phyloP scores from a whole-genome alignment of 2,113 vertebrate species.

The Notiomystis cincta region DNA sequence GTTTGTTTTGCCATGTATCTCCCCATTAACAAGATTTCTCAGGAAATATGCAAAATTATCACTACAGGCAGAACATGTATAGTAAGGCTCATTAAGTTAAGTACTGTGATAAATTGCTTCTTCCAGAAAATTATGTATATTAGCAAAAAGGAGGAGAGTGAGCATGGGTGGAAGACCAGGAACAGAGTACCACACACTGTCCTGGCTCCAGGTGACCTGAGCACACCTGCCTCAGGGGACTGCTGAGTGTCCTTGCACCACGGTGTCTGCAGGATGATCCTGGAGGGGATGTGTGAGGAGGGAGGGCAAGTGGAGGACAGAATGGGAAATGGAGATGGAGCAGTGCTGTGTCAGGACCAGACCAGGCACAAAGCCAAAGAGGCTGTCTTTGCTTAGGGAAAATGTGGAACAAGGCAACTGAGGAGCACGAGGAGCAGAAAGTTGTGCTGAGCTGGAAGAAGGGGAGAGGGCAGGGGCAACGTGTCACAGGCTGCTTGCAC shows the following conservation, averaged over 20 bases:
- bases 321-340: neutral
- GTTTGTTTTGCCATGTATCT: slow-evolving; percentile 47
- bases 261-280: neutral
- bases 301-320: neutral
- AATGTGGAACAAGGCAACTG: neutral
- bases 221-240: neutral
- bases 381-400: neutral
- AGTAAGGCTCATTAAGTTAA: slow-evolving; percentile 58
- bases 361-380: neutral
- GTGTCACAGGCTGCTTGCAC: neutral
- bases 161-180: neutral
- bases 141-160: neutral
- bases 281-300: neutral
- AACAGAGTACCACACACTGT: neutral
- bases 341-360: neutral
- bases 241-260: neutral
- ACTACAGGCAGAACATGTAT: slow-evolving; percentile 53
- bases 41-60: slow-evolving; percentile 53
- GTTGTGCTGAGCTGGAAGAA: neutral
- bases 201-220: neutral
- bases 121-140: slow-evolving; percentile 40
- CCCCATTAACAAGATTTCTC: slow-evolving; percentile 33
- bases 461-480: rapidly evolving
- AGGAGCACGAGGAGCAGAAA: neutral
- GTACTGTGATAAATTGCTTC: slow-evolving; percentile 44